A percentile compares a stretch with the other conserved stretches of the same genome.
Conservation (phyloP, 1,140 invertebrate genomes). For the Globodera ellingtonae region DNA sequence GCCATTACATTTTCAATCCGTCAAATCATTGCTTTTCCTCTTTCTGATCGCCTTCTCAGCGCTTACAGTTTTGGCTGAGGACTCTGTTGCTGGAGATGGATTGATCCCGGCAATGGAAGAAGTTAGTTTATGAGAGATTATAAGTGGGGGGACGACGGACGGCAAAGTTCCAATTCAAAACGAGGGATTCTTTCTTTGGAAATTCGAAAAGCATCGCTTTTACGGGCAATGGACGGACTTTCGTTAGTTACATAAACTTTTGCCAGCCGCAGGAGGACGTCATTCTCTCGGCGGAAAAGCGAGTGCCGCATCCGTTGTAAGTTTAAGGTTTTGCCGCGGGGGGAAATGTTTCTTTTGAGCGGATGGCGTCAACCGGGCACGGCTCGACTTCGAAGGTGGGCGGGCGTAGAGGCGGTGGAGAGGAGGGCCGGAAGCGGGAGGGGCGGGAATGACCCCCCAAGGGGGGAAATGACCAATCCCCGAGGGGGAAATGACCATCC, state of each 20-base stretch:
- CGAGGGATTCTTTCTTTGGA: neutral
- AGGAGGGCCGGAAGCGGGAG: neutral
- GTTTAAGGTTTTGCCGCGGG: neutral
- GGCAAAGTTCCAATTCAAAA: too few relatives aligned
- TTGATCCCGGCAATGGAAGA: neutral
- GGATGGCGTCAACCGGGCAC: constrained; percentile 3
- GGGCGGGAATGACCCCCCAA: too few relatives aligned
- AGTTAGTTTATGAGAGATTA: neutral
- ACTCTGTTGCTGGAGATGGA: neutral
- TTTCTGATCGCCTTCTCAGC: neutral
- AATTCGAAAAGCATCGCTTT: neutral
- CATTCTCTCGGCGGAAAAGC: neutral
- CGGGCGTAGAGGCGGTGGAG: neutral
- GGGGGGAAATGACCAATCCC: neutral
- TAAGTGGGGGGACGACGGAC: too few relatives aligned
- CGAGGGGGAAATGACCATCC: too few relatives aligned
- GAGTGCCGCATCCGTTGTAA: constrained; percentile 14
- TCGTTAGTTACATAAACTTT: neutral
- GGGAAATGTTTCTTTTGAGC: neutral
- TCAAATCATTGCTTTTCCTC: neutral
- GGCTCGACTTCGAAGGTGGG: constrained; percentile 1
- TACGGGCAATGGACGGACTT: too few relatives aligned
- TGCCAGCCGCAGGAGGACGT: neutral
- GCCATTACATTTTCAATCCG: too few relatives aligned
- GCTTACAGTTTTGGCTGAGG: neutral